Base-by-base conservation (phyloP, 1,140 invertebrate genomes). In the Asobara japonica region DNA sequence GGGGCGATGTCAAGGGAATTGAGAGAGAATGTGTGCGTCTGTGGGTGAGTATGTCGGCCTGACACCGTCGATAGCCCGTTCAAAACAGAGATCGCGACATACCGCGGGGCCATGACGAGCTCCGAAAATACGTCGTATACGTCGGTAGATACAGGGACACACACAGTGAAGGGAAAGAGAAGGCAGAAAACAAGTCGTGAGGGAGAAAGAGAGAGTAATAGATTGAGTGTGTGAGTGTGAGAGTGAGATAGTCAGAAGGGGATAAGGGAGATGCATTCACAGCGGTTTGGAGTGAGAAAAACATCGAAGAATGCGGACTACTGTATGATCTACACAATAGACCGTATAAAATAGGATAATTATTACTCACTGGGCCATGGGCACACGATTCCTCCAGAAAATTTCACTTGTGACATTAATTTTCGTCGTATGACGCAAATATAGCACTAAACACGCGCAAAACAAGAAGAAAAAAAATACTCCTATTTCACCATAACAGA, bases 1-100 rank as follows among this genome's bases (percentile, higher is more conserved):
- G 60, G 67, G 41, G 33, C 31, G 74, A 76, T 66, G 41, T 13
- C 51, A 45, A 33, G 64, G 68, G 69, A 71, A 66, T 48, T 70
- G 51, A 56, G 64, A 72, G 48, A 65, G 64, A 36, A 62, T 18
- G 16, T 64, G 29, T 2, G 68, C 30, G 68, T 68, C 31, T n/a
- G 65, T 22, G 65, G 41, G 22, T 27, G 36, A 16, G 16, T 45
- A n/a, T 67, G 13, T 41, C 29, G 4, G 36, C 20, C 41, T 45
- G 36, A 33, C 65, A 29, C 33, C 25, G 31, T 67, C 65, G 33
- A 29, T 29, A 41, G 25, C 41, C 65, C 33, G 30, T 41, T 29
- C 65, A 29, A 41, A 56, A 56, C 51, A 56, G 51, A 61, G 51
- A 56, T 22, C 51, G 22, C 31, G 38, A 64, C 41, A 45, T 25